These are phyloP conservation scores for Aphelocoma coerulescens DNA, from an alignment of 2,113 vertebrate species.

Conservation along the genomic window DNA sequence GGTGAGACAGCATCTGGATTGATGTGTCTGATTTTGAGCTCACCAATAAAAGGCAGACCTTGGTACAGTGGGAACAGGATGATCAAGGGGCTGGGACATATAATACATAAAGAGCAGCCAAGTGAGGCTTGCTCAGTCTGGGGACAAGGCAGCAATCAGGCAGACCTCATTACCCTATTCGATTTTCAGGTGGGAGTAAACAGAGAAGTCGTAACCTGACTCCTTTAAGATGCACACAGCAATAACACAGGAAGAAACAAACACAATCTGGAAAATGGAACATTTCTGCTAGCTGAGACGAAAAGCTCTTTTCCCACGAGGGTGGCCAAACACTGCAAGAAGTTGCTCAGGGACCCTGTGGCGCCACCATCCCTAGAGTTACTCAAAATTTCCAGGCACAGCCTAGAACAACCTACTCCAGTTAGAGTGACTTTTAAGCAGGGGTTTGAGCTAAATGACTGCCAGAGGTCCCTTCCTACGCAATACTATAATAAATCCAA, in stretches of 20 bases:
- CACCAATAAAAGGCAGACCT: not conserved
- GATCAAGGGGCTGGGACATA: not conserved
- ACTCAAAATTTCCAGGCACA: not conserved
- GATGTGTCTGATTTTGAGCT: not conserved
- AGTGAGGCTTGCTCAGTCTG: not conserved
- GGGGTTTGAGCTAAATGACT: not conserved
- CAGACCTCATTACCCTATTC: not conserved
- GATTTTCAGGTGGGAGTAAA: not conserved
- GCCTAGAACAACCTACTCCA: not conserved
- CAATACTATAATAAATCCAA: not conserved
- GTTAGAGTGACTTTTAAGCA: not conserved
- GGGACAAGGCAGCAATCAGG: not conserved
- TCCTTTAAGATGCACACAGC: not conserved
- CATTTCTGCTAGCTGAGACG: not conserved
- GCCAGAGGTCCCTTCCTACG: not conserved
- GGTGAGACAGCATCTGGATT: not conserved
- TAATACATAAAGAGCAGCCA: not conserved
- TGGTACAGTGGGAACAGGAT: not conserved
- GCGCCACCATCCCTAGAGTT: not conserved
- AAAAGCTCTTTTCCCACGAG: not conserved
- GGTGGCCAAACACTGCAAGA: not conserved
- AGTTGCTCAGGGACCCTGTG: not conserved
- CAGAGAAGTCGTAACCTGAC: accelerated
- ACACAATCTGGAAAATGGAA: not conserved
- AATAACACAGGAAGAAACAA: not conserved